These are phyloP conservation scores for Sylvilagus bachmani DNA, from an alignment of 2,113 vertebrate species.

Conservation along the genomic window DNA sequence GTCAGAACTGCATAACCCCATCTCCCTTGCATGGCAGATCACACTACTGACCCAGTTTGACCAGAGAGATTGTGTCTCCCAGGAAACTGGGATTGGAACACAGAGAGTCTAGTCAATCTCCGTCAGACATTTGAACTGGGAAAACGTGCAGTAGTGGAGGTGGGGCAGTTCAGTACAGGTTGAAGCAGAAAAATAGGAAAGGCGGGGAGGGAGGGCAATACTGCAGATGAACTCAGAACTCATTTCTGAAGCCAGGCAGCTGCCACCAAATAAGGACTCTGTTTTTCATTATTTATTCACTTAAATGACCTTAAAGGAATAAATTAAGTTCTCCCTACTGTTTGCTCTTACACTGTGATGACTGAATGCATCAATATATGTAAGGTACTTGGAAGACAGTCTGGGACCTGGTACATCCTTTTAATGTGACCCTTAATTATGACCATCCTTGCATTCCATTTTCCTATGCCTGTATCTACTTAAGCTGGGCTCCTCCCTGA, in stretches of 20 bases:
- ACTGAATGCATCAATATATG: not conserved
- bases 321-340: not conserved
- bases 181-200: not conserved
- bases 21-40: not conserved
- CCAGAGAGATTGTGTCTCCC: not conserved
- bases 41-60: not conserved
- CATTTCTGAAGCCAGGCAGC: not conserved
- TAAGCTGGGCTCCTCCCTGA: rapidly evolving
- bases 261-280: not conserved
- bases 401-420: no score
- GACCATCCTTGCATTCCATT: no score
- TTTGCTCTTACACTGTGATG: not conserved
- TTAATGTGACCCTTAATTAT: not conserved
- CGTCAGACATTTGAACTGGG: not conserved
- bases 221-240: not conserved
- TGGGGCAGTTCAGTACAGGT: no score
- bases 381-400: not conserved
- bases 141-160: not conserved
- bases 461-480: not conserved
- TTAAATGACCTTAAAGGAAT: not conserved
- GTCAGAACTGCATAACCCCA: not conserved
- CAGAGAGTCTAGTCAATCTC: constrained; percentile 23
- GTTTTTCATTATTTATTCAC: not conserved
- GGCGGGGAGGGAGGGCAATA: not conserved
- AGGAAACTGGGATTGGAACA: constrained; percentile 4